phyloP scores from a whole-genome alignment of 2,888 invertebrate genomes.

The Nycteola revayana region DNA sequence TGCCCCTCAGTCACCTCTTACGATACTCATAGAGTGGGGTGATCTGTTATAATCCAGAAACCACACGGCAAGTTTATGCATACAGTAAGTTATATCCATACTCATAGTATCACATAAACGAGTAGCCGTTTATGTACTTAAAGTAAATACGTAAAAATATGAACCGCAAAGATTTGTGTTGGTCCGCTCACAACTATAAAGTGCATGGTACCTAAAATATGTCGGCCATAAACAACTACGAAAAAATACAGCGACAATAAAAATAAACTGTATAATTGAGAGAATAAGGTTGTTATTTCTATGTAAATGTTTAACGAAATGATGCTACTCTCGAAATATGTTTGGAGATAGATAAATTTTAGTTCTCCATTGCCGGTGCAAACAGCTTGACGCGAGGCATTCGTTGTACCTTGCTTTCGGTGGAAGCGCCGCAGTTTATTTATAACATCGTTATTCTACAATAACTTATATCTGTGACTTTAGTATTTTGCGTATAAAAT shows the following conservation, averaged over 20 bases:
- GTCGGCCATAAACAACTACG: slow-evolving; percentile 57
- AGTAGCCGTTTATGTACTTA: slow-evolving; percentile 18
- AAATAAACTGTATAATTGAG: slow-evolving; percentile 25
- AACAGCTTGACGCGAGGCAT: slow-evolving; percentile 50
- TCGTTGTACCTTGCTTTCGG: slow-evolving; percentile 35
- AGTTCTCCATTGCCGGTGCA: slow-evolving; percentile 47
- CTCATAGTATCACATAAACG: slow-evolving; percentile 20
- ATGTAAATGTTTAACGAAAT: slow-evolving; percentile 36
- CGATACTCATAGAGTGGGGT: too few species aligned
- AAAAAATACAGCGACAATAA: slow-evolving; percentile 13
- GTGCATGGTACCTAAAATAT: slow-evolving; percentile 53
- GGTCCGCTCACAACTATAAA: slow-evolving; percentile 44
- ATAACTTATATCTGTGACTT: too few species aligned
- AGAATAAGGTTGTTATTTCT: slow-evolving; percentile 30
- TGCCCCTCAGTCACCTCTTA: too few species aligned
- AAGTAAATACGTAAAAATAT: slow-evolving; percentile 47
- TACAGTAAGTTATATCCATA: too few species aligned
- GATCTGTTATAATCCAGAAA: too few species aligned
- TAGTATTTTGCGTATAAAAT: too few species aligned
- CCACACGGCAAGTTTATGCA: too few species aligned
- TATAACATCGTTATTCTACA: too few species aligned
- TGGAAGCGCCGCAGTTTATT: slow-evolving; percentile 11
- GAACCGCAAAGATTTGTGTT: slow-evolving; percentile 55
- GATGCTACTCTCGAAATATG: slow-evolving; percentile 50
- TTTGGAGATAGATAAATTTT: slow-evolving; percentile 45